Evolutionary conservation across 2,888 invertebrate genomes (phyloP).

Genomic region (Heliconius ismenius): DNA sequence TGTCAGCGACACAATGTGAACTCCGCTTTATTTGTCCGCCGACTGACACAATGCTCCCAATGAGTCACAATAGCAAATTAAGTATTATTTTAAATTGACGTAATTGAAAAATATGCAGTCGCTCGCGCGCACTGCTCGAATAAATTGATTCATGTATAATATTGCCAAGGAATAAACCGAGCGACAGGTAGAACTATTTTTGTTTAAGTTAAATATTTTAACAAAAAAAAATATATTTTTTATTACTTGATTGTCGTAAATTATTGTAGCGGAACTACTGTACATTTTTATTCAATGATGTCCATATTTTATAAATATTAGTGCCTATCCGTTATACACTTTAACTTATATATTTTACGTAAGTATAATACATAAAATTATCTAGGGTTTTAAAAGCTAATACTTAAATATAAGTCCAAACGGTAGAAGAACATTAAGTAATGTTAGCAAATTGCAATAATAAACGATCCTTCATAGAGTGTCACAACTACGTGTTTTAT

Average conservation of each 20-base stretch:
- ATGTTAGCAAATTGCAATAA: background rate
- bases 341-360: background rate
- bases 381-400: background rate
- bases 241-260: background rate
- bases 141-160: constrained; percentile 80
- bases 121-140: constrained; percentile 70
- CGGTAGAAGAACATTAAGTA: background rate
- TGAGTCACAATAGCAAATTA: constrained; percentile 81
- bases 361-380: background rate
- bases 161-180: constrained; percentile 60
- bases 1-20: constrained; percentile 48
- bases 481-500: constrained; percentile 36
- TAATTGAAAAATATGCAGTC: constrained; percentile 82
- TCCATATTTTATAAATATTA: background rate
- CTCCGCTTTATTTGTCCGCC: constrained; percentile 56
- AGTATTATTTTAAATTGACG: constrained; percentile 82
- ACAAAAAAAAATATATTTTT: background rate
- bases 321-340: background rate
- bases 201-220: background rate
- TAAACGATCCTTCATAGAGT: constrained; percentile 20
- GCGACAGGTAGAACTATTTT: constrained; percentile 21
- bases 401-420: background rate
- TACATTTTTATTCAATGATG: too few species aligned
- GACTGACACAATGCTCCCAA: constrained; percentile 75
- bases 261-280: background rate